These are phyloP conservation scores for Mesoligia furuncula DNA, from an alignment of 2,888 invertebrate species.

Conservation along the genomic window DNA sequence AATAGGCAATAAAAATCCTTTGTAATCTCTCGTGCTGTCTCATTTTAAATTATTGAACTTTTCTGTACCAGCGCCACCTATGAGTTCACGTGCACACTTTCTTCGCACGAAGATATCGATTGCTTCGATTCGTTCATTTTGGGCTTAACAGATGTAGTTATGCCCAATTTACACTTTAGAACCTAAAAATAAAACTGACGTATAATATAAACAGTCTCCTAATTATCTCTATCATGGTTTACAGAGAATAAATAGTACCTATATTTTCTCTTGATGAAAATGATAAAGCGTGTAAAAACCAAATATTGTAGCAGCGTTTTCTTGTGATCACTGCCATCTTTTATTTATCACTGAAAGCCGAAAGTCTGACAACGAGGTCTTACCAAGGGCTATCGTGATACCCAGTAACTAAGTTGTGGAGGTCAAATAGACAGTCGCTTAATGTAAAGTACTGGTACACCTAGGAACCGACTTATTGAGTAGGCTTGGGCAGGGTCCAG, in stretches of 20 bases:
- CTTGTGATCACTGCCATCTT: neutral
- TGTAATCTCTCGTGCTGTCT: too few relatives aligned
- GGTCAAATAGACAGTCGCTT: neutral
- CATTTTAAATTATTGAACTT: too few relatives aligned
- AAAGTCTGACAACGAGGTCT: neutral
- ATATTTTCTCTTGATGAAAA: neutral
- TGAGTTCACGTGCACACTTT: neutral
- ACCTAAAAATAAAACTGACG: neutral
- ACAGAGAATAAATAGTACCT: neutral
- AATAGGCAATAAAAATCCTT: neutral
- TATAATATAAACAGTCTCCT: too few relatives aligned
- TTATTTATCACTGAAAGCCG: neutral
- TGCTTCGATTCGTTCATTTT: neutral
- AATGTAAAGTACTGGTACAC: neutral
- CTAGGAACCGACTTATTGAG: neutral
- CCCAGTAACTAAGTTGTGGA: neutral
- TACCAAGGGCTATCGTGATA: neutral
- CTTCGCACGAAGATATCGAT: conserved; percentile 24
- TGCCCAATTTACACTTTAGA: neutral
- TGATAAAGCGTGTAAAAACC: neutral
- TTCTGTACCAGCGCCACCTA: conserved; percentile 48
- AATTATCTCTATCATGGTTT: neutral
- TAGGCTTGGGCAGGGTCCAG: too few relatives aligned
- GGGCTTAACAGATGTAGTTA: conserved; percentile 10
- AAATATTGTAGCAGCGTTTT: neutral